Base-by-base conservation (phyloP, 2,888 invertebrate species). In the Notodromas monacha region DNA sequence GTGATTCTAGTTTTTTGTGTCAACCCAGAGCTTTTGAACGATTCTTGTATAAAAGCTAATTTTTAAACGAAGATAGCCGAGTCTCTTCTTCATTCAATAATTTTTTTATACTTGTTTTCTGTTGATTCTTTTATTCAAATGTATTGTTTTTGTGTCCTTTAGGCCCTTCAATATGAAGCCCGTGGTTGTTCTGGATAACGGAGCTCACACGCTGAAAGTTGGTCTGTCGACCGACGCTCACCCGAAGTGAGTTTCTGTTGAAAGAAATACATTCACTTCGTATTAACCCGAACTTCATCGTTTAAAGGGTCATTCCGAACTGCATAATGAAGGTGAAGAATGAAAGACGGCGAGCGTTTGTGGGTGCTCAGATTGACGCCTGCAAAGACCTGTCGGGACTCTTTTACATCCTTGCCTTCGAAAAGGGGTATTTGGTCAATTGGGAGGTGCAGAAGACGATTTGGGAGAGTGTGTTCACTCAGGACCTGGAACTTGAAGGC, bases 261-360 rank as follows among this genome's bases (percentile, higher is more conserved):
- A 21, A 8, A 21, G n/a, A 8, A 21, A 6, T 8, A n/a, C 21
- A 21, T 21, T 21, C 21, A 21, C n/a, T 21, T 21, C 8, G n/a
- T n/a, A 6, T 21, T 21, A n/a, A n/a, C 6, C n/a, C n/a, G 6
- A 8, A 8, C n/a, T 21, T 21, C n/a, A 21, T 21, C 6, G 6
- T n/a, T 21, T 21, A 21, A 21, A 65, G 63, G 42, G 45, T 73
- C 11, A 59, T 81, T 30, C 84, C 89, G 1, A 96, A 96, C 51
- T 81, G 77, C 43, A 74, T 96, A 15, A 79, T 84, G 63, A 99
- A 99, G 57, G 86, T 86, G 0, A 92, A 89, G 51, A 79, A 77
- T 31, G 92, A 96, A 49, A 56, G 84, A 31, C 64, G 86, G 6
- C 60, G 92, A 27, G 68, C 79, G 0, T 99, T 89, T 48, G 63